Evolutionary conservation across 2,888 invertebrate species (phyloP).

Genomic region (Rhagonycha lutea): DNA sequence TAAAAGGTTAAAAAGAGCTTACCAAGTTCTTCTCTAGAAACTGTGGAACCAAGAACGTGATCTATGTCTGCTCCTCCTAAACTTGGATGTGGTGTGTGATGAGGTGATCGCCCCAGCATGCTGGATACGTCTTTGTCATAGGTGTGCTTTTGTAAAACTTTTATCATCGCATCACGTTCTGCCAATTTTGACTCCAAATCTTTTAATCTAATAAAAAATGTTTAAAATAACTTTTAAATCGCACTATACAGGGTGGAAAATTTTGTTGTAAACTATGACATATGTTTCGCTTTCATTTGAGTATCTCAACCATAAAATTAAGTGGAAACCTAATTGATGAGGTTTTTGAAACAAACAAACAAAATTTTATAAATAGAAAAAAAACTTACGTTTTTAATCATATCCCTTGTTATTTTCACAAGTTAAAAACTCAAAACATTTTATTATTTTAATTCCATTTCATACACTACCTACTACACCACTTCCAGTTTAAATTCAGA

Average conservation of each 20-base stretch:
- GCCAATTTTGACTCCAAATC: slow-evolving; percentile 86
- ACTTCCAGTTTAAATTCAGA: no score
- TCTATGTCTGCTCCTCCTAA: slow-evolving; percentile 57
- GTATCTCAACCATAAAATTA: no score
- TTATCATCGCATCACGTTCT: slow-evolving; percentile 89
- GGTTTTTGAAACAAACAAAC: no score
- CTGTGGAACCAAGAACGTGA: slow-evolving; percentile 54
- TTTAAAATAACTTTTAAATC: not conserved
- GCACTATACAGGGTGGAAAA: not conserved
- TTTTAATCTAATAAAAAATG: slow-evolving; percentile 64
- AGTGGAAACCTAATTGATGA: no score
- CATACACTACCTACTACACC: no score
- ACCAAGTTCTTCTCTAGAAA: slow-evolving; percentile 57
- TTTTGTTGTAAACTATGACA: no score
- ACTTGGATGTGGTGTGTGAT: slow-evolving; percentile 59
- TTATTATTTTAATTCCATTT: no score
- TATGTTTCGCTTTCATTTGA: no score
- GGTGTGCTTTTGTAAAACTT: slow-evolving; percentile 82
- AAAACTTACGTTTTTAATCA: no score
- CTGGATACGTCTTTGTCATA: slow-evolving; percentile 69
- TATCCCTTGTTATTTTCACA: no score
- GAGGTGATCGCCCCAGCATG: slow-evolving; percentile 56
- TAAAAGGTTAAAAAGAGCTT: slow-evolving; percentile 19
- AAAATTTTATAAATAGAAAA: no score
- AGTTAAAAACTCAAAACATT: no score